phyloP scores from a whole-genome alignment of 2,888 invertebrate species.

The Melikaiella ostensackeni region DNA sequence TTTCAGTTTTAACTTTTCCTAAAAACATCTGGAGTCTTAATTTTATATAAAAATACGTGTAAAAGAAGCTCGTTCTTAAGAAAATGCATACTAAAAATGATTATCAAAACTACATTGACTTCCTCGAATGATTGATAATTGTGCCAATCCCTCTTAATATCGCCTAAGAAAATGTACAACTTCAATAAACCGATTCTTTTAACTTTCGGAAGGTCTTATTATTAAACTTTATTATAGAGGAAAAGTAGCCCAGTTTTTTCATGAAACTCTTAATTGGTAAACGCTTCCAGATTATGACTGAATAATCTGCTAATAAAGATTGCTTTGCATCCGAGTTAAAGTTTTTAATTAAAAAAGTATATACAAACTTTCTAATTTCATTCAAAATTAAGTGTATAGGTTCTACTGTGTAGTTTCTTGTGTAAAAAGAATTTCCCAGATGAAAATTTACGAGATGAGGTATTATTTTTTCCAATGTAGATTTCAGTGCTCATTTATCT shows the following conservation, averaged over 20 bases:
- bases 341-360: neutral
- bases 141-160: no score
- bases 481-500: no score
- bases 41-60: neutral
- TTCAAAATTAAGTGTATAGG: neutral
- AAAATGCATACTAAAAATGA: neutral
- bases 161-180: no score
- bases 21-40: neutral
- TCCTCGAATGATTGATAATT: no score
- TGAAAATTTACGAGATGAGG: neutral
- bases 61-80: neutral
- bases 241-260: no score
- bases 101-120: no score
- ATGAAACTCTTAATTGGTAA: no score
- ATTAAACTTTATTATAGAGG: neutral
- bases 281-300: no score
- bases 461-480: neutral
- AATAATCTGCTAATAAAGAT: no score
- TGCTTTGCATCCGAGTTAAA: neutral
- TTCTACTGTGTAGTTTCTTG: neutral
- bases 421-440: neutral
- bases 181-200: no score
- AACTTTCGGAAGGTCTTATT: neutral
- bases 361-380: neutral
- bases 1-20: neutral